These are phyloP conservation scores for Thecophora atra DNA, from an alignment of 2,888 invertebrate species.

Conservation along the genomic window DNA sequence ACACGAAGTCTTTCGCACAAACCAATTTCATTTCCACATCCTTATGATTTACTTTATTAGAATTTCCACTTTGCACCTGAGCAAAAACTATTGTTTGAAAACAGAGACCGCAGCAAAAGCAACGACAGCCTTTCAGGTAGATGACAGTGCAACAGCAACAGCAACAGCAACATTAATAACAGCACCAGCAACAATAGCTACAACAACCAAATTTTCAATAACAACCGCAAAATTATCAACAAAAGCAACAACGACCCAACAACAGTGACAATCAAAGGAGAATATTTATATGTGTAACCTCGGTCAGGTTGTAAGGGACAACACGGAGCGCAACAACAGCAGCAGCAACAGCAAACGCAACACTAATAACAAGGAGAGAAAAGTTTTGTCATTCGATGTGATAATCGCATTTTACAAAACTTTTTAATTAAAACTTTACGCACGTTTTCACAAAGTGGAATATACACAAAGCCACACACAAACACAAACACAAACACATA, in stretches of 20 bases:
- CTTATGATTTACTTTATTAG: slow-evolving; percentile 16
- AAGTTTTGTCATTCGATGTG: slow-evolving; percentile 32
- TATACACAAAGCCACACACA: neutral
- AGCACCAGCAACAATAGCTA: neutral
- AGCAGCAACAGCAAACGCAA: neutral
- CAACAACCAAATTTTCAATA: neutral
- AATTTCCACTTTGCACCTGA: slow-evolving; percentile 19
- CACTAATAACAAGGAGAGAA: neutral
- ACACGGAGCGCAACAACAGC: too few species aligned
- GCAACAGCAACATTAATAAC: neutral
- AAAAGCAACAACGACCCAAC: neutral
- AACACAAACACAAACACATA: neutral
- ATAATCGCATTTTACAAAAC: slow-evolving; percentile 45
- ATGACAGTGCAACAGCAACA: neutral
- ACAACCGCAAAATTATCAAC: neutral
- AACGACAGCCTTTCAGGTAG: too few species aligned
- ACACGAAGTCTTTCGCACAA: too few species aligned
- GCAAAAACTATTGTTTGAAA: slow-evolving; percentile 8
- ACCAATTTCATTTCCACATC: neutral
- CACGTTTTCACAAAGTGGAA: slow-evolving; percentile 43
- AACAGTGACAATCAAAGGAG: too few species aligned
- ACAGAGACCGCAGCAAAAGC: too few species aligned
- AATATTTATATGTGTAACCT: too few species aligned
- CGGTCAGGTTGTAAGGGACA: too few species aligned
- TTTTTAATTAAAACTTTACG: slow-evolving; percentile 58